A percentile compares a stretch with the other conserved stretches of the same genome.
Evolutionary conservation across 2,797 vertebrate genomes (phyloP).

Genomic region (Echiichthys vipera): DNA sequence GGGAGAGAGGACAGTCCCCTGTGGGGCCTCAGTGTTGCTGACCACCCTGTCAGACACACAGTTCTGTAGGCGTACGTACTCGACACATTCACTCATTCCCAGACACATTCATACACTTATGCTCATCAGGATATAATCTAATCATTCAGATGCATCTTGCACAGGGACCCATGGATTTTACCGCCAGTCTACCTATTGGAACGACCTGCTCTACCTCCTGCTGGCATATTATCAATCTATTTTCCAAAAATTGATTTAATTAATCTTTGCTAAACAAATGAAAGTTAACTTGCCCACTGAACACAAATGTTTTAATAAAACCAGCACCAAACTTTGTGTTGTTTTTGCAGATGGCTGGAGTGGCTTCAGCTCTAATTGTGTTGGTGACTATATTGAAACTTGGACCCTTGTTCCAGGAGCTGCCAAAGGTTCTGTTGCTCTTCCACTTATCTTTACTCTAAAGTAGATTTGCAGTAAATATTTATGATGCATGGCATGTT

Average conservation of each 20-base stretch:
- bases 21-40: too few species aligned
- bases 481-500: not conserved
- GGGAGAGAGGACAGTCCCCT: too few species aligned
- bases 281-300: not conserved
- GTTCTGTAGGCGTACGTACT: too few species aligned
- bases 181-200: too few species aligned
- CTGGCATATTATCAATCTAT: not conserved
- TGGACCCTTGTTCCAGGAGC: constrained; percentile 90
- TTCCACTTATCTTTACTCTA: not conserved
- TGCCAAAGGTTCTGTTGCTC: constrained; percentile 89
- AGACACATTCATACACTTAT: too few species aligned
- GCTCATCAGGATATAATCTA: too few species aligned
- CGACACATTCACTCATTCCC: too few species aligned
- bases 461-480: not conserved
- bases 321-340: constrained; percentile 1
- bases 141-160: too few species aligned
- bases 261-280: not conserved
- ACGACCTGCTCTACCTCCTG: too few species aligned
- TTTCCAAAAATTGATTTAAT: not conserved
- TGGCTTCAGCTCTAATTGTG: constrained; percentile 89
- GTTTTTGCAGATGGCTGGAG: constrained; percentile 87
- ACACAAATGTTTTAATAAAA: not conserved
- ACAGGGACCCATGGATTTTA: too few species aligned
- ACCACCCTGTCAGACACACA: too few species aligned
- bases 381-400: constrained; percentile 93